Base-by-base conservation (phyloP, 2,888 invertebrate species). In the Meandrusa payeni region DNA sequence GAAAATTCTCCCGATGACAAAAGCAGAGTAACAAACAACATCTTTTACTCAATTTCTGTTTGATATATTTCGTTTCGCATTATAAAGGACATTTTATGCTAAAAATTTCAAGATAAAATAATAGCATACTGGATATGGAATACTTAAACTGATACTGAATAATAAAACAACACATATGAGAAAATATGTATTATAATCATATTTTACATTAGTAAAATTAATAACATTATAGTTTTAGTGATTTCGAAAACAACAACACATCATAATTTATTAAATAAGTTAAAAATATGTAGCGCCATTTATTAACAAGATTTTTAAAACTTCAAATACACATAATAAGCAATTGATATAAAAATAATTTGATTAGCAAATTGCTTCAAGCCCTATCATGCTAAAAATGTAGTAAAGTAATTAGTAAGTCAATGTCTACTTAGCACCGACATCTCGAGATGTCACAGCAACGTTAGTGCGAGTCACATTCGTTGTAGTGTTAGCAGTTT, bases 361-460 rank as follows among this genome's bases (percentile, higher is more conserved):
- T n/a, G n/a, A n/a, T n/a, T n/a, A n/a, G n/a, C n/a, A n/a, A n/a
- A n/a, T n/a, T n/a, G n/a, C n/a, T n/a, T n/a, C n/a, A n/a, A n/a
- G n/a, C n/a, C n/a, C n/a, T n/a, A n/a, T n/a, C n/a, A n/a, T n/a
- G n/a, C n/a, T n/a, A n/a, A n/a, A n/a, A n/a, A n/a, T n/a, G n/a
- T n/a, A n/a, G n/a, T n/a, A n/a, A n/a, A n/a, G n/a, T n/a, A n/a
- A 5, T 26, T 9, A 15, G 15, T 15, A 15, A 15, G 15, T 15
- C 15, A 15, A 15, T 2, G 15, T 24, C 73, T 73, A 86, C 50
- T 87, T 83, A 17, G 77, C 69, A n/a, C 82, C 85, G 41, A 87
- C 57, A 46, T 86, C 86, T 10, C 86, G 76, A 33, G 85, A 78
- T 2, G 81, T 82, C 37, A 78, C 71, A 6, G 76, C 75, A 10